Base-by-base conservation (phyloP, 1,140 invertebrate genomes). In the Sinella curviseta region DNA sequence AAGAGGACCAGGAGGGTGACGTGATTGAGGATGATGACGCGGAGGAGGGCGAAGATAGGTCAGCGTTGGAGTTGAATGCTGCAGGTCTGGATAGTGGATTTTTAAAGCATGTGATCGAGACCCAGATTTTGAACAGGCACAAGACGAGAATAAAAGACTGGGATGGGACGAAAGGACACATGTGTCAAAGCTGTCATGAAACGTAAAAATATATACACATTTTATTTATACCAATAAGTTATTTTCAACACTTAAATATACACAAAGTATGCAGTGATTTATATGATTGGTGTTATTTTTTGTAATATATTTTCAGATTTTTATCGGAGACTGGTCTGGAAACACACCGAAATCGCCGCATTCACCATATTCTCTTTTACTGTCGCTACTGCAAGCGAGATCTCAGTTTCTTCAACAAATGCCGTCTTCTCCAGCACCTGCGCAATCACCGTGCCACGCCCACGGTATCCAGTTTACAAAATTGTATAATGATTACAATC, bases 371-470 rank as follows among this genome's bases (percentile, higher is more conserved):
- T 33, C n/a, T 31, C 3, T 70, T 70, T 70, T 70, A 12, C 34
- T 78, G 77, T 48, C 77, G 55, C 35, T 65, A 78, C 60, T 78
- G 77, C 60, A 33, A 36, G n/a, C 57, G 57, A 2, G 65, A 78
- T 33, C 57, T 67, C 33, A 67, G 26, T 67, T 78, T 67, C 36
- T 60, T 35, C 26, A 78, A 78, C 65, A 60, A 65, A 24, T 78
- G 77, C 30, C 77, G 65, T n/a, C 34, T 78, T 24, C 77, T 78
- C n/a, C 57, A 78, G 31, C 77, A 78, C 34, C 28, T 78, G 12
- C 30, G 36, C 20, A 67, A 60, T 20, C 77, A 78, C 30, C 31
- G 60, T 4, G 77, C 70, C 3, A 67, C 77, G 3, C 55, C 77
- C 1, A 36, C 77, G 24, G 77, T 67, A 3, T 60, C 57, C 14